phyloP scores from a whole-genome alignment of 2,797 vertebrate species.

The Rhinogobio ventralis region DNA sequence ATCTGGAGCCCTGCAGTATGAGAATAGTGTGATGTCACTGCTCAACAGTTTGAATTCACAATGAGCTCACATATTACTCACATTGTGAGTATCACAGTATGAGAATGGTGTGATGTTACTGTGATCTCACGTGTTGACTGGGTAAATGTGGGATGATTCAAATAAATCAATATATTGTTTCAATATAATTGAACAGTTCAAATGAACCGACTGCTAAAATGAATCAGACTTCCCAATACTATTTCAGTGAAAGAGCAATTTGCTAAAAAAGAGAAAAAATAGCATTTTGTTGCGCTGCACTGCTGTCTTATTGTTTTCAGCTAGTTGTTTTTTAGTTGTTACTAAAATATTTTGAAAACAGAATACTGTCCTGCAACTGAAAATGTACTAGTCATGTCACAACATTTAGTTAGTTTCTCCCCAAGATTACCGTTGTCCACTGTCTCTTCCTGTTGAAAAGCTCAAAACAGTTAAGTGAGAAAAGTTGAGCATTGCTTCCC shows the following conservation, averaged over 20 bases:
- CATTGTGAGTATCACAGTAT: too few relatives aligned
- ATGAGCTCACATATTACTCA: too few relatives aligned
- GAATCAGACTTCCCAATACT: not conserved
- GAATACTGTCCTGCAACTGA: not conserved
- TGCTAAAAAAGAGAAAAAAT: not conserved
- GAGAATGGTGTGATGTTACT: too few relatives aligned
- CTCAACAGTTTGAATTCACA: too few relatives aligned
- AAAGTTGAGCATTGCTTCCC: conserved; percentile 46
- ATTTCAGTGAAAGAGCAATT: not conserved
- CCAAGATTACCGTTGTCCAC: not conserved
- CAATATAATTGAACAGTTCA: not conserved
- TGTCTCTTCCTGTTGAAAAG: conserved; percentile 53
- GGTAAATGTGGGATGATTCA: not conserved
- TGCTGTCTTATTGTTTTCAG: not conserved
- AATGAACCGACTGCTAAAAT: not conserved
- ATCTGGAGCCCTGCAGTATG: too few relatives aligned
- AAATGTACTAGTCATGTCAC: not conserved
- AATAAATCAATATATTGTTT: not conserved
- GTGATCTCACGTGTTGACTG: too few relatives aligned
- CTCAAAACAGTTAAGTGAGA: conserved; percentile 52
- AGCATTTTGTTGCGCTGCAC: not conserved
- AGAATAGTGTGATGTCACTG: too few relatives aligned
- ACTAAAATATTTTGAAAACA: not conserved
- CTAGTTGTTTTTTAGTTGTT: not conserved
- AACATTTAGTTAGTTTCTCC: not conserved